Base-by-base conservation (phyloP, 2,113 vertebrate genomes). In the Phocoena phocoena region DNA sequence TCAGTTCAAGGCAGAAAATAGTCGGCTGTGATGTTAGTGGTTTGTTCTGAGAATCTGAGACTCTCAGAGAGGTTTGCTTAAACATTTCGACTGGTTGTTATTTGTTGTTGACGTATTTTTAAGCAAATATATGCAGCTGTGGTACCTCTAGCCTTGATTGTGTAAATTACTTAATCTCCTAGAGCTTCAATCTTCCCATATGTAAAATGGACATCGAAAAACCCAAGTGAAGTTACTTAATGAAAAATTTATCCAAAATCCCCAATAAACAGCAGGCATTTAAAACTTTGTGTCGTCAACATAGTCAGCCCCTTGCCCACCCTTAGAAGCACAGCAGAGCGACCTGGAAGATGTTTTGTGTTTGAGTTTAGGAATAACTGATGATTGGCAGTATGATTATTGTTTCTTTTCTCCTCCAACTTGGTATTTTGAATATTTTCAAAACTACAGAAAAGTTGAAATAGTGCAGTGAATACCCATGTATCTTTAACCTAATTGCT, bases 331-430 rank as follows among this genome's bases (percentile, higher is more conserved):
- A 70, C 13, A 94, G 67, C 53, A n/a, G 3, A 65, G 21, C 60
- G 41, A 71, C 11, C 95, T 83, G 93, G 74, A 95, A 81, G 65
- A 63, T 47, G 33, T 95, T 50, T 80, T 53, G 0, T 84, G 26
- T 96, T 97, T 67, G 60, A n/a, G 91, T 71, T 97, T 96, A 91
- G 70, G 91, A 83, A 92, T 73, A 92, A 74, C 79, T 79, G 73
- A 95, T 97, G 95, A 92, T 98, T 91, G 95, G 96, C 96, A 67
- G 85, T 94, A 95, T 74, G 77, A 65, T 47, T 81, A 58, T 26
- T 74, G 14, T 96, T 23, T 96, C 97, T 98, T 95, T 74, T 53
- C 55, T 63, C 26, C 44, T 15, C 23, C 65, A 68, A 23, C 71
- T 77, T 63, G 25, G 10, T 68, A 26, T 68, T 90, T 93, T 74